A percentile compares a stretch with the other conserved stretches of the same genome.
Evolutionary conservation across 2,888 invertebrate genomes (phyloP).

Genomic region (Leistus spinibarbis): DNA sequence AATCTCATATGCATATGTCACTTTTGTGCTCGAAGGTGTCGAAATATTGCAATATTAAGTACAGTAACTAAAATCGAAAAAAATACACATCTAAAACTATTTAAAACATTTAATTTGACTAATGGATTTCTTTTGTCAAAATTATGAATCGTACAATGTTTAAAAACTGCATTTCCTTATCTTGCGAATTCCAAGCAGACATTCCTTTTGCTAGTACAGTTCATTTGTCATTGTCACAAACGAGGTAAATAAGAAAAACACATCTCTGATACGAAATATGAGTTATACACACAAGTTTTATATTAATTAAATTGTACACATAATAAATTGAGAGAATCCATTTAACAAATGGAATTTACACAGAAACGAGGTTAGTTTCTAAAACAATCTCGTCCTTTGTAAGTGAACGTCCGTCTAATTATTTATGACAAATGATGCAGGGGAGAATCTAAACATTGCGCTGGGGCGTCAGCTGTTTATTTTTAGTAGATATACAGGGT

Average conservation of each 20-base stretch:
- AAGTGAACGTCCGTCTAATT: slow-evolving; percentile 2
- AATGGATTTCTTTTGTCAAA: not conserved
- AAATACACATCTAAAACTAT: no score
- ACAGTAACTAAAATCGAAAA: no score
- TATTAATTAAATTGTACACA: not conserved
- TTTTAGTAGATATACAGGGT: not conserved
- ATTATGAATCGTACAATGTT: not conserved
- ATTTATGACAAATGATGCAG: slow-evolving; percentile 17
- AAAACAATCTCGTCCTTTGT: not conserved
- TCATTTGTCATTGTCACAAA: not conserved
- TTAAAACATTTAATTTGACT: not conserved
- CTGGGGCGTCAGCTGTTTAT: not conserved
- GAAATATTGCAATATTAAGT: not conserved
- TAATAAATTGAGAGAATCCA: not conserved
- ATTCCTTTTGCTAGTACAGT: no score
- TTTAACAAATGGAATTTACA: not conserved
- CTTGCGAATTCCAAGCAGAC: not conserved
- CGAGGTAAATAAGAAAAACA: not conserved
- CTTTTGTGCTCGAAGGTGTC: no score
- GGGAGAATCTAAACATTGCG: slow-evolving; percentile 10
- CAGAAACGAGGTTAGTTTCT: not conserved
- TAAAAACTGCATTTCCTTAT: not conserved
- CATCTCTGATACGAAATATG: no score
- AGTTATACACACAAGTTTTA: not conserved
- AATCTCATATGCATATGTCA: no score